Conservation (phyloP, 1,140 invertebrate species). For the Hypothenemus hampei region DNA sequence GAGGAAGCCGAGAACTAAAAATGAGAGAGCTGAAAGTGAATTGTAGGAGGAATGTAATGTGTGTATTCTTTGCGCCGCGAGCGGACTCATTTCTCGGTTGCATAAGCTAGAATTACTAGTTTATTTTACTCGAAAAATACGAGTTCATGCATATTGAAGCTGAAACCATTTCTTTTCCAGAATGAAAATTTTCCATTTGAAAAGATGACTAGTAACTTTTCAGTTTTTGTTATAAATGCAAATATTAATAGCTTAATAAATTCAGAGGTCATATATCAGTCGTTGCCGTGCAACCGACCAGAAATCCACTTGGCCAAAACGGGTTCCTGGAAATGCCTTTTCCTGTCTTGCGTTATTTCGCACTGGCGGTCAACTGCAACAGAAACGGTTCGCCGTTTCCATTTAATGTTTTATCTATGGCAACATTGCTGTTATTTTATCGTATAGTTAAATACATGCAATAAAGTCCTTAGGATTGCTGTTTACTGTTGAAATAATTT, state of each 20-base stretch:
- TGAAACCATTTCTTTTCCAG: too few relatives aligned
- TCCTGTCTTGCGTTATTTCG: slow-evolving; percentile 12
- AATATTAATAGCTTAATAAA: slow-evolving; percentile 10
- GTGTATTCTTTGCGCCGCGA: slow-evolving; percentile 7
- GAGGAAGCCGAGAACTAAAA: background rate
- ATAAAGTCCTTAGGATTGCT: too few relatives aligned
- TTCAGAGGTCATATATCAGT: slow-evolving; percentile 9
- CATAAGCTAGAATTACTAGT: slow-evolving; percentile 10
- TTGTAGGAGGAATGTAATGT: background rate
- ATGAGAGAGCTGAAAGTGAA: background rate
- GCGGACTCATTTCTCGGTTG: slow-evolving; percentile 18
- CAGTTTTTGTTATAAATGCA: background rate
- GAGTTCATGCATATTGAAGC: slow-evolving; percentile 11
- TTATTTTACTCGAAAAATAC: slow-evolving; percentile 9
- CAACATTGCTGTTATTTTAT: slow-evolving; percentile 1
- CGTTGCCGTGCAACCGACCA: slow-evolving; percentile 8
- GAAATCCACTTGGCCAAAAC: slow-evolving; percentile 10
- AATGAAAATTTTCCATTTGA: background rate
- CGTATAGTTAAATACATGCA: too few relatives aligned
- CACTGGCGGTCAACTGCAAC: slow-evolving; percentile 6
- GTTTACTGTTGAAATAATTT: too few relatives aligned
- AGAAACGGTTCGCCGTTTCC: slow-evolving; percentile 4
- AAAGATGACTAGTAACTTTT: background rate
- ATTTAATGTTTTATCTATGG: slow-evolving; percentile 5
- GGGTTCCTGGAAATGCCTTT: slow-evolving; percentile 12